Percentiles rank a stretch among this genome's conserved stretches.
Evolutionary conservation across 2,797 vertebrate genomes (phyloP).

Genomic region (Chelmon rostratus): DNA sequence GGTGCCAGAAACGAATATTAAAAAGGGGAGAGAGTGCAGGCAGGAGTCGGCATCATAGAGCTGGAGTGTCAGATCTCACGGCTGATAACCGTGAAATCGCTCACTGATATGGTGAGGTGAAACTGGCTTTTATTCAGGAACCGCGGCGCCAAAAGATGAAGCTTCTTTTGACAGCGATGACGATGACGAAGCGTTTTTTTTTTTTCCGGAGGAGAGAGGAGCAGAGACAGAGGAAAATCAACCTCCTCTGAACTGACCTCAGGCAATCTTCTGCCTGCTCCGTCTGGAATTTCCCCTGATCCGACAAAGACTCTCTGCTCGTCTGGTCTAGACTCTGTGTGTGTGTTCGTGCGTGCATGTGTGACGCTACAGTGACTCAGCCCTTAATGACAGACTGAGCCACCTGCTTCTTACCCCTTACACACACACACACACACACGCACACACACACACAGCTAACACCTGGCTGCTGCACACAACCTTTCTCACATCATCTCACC

Average conservation of each 20-base stretch:
- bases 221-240: not conserved
- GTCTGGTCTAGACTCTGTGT: conserved; percentile 61
- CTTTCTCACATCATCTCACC: conserved; percentile 49
- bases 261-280: conserved; percentile 58
- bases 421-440: conserved; percentile 28
- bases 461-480: conserved; percentile 64
- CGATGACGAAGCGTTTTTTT: not conserved
- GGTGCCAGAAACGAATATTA: not conserved
- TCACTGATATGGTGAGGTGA: not conserved
- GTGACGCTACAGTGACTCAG: conserved; percentile 69
- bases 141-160: not conserved
- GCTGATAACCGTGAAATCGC: not conserved
- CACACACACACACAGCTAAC: conserved; percentile 41
- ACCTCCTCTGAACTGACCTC: conserved; percentile 49
- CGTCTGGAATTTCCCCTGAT: conserved; percentile 75
- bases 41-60: not conserved
- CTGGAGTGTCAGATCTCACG: not conserved
- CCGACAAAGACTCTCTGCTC: conserved; percentile 57
- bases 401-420: conserved; percentile 70
- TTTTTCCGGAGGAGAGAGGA: not conserved
- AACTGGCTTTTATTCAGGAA: conserved; percentile 3
- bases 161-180: not conserved
- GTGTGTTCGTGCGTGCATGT: conserved; percentile 22
- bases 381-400: conserved; percentile 78
- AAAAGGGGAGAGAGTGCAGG: not conserved